Conservation (phyloP, 1,140 invertebrate species). For the Drosophila seguyi region DNA sequence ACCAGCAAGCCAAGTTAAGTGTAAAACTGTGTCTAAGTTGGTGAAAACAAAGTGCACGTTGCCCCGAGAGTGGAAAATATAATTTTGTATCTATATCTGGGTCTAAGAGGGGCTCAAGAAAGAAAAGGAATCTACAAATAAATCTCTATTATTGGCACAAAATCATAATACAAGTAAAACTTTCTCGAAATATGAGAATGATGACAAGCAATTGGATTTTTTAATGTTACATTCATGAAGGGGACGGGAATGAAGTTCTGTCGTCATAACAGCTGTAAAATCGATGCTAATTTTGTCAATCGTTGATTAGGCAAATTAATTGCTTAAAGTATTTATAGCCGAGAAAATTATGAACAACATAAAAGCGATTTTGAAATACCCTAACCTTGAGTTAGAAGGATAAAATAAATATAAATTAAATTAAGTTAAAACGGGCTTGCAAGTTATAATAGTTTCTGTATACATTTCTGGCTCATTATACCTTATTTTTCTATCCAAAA, state of each 20-base stretch:
- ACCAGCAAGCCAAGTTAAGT: slow-evolving; percentile 57
- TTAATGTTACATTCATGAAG: neutral
- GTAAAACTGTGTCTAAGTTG: slow-evolving; percentile 59
- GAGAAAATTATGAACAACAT: neutral
- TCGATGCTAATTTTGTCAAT: slow-evolving; percentile 5
- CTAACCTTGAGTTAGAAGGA: neutral
- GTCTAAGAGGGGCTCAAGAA: neutral
- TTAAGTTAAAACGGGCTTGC: too few relatives aligned
- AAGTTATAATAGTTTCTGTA: too few relatives aligned
- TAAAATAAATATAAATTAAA: too few relatives aligned
- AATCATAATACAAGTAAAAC: neutral
- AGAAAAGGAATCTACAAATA: neutral
- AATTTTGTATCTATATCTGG: neutral
- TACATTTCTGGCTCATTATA: neutral
- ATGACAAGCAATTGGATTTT: neutral
- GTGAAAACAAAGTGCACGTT: slow-evolving; percentile 23
- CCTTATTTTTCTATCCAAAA: too few relatives aligned
- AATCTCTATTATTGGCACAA: neutral
- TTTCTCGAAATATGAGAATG: neutral
- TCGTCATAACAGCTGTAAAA: slow-evolving; percentile 12
- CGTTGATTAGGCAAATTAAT: slow-evolving; percentile 25
- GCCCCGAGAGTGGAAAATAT: neutral
- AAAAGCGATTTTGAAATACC: neutral
- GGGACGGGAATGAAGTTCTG: neutral
- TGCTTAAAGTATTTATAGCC: slow-evolving; percentile 2